Evolutionary conservation across 1,140 invertebrate species (phyloP).

Genomic region (Archivesica marissinica): DNA sequence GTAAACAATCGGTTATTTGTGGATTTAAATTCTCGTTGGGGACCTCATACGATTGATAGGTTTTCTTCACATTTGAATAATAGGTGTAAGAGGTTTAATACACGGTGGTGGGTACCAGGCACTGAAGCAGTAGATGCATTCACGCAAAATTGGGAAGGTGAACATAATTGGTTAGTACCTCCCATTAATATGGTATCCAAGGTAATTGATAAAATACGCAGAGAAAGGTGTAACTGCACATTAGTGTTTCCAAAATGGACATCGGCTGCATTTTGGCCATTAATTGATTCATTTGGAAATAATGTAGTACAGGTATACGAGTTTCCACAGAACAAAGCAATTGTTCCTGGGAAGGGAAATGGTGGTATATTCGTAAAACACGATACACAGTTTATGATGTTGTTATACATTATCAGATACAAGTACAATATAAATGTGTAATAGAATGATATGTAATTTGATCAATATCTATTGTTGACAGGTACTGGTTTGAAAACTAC

Average conservation of each 20-base stretch:
- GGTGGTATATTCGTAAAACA: neutral
- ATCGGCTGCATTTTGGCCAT: constrained; percentile 39
- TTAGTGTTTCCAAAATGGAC: constrained; percentile 30
- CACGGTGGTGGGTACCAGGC: constrained; percentile 18
- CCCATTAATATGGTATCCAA: neutral
- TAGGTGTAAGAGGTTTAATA: constrained; percentile 31
- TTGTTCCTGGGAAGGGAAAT: too few relatives aligned
- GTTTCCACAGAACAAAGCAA: too few relatives aligned
- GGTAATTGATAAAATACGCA: neutral
- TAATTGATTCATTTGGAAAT: too few relatives aligned
- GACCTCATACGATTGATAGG: neutral
- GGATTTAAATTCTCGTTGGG: constrained; percentile 10
- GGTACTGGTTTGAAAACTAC: neutral
- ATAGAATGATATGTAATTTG: neutral
- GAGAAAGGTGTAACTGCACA: constrained; percentile 6
- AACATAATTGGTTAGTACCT: constrained; percentile 42
- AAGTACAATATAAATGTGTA: neutral
- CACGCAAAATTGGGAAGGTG: neutral
- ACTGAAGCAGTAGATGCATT: constrained; percentile 21
- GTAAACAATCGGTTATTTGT: constrained; percentile 17
- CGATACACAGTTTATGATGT: neutral
- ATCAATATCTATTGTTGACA: neutral
- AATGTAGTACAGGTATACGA: too few relatives aligned
- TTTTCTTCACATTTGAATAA: constrained; percentile 26
- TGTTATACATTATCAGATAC: neutral